Conservation (phyloP, 1,140 invertebrate genomes). For the Galleria mellonella region DNA sequence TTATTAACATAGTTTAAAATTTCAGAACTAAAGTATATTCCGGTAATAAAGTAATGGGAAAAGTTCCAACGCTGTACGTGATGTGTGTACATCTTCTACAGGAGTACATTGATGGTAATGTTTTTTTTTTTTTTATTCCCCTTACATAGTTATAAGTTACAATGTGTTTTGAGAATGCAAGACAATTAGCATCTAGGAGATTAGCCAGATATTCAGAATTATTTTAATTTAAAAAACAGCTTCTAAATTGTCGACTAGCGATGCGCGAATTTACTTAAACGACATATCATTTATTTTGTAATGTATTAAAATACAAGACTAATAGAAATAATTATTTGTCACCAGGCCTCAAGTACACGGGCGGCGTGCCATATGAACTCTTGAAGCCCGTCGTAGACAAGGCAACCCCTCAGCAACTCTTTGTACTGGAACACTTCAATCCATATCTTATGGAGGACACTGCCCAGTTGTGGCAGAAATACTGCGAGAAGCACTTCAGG, state of each 20-base stretch:
- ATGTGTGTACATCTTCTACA: slow-evolving; percentile 89
- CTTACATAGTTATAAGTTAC: no score
- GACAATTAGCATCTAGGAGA: no score
- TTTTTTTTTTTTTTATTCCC: no score
- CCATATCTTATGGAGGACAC: slow-evolving; percentile 92
- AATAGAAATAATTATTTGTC: no score
- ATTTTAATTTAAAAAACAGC: no score
- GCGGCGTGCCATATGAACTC: slow-evolving; percentile 93
- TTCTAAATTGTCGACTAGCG: no score
- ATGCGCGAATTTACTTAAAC: no score
- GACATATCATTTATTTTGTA: no score
- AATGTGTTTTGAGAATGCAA: no score
- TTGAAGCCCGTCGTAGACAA: slow-evolving; percentile 92
- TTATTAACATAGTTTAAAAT: slow-evolving; percentile 14
- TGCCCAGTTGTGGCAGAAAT: slow-evolving; percentile 90
- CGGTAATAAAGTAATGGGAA: slow-evolving; percentile 80
- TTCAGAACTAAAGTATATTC: slow-evolving; percentile 91
- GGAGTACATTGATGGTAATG: slow-evolving; percentile 94
- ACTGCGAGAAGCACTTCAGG: slow-evolving; percentile 88
- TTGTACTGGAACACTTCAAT: slow-evolving; percentile 91
- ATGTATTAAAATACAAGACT: no score
- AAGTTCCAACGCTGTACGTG: slow-evolving; percentile 87
- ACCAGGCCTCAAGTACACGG: slow-evolving; percentile 90
- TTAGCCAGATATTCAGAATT: no score
- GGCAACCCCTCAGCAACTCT: slow-evolving; percentile 89